Evolutionary conservation across 2,113 vertebrate species (phyloP).

Genomic region (Chrysemys picta): DNA sequence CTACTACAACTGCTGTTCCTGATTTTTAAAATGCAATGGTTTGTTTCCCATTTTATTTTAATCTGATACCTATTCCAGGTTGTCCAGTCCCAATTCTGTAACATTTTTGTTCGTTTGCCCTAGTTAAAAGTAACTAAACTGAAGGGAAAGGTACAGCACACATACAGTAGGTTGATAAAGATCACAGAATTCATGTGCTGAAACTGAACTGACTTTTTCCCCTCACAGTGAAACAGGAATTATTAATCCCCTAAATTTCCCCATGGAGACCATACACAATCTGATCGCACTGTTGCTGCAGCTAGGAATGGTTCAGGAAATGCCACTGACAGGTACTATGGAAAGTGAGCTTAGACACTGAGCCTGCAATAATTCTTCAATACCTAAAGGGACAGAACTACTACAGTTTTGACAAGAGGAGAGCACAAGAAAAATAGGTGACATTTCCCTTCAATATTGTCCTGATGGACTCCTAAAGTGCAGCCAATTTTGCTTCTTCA

Average conservation of each 20-base stretch:
- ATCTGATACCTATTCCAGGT: background rate
- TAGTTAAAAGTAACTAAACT: background rate
- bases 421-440: conserved; percentile 64
- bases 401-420: conserved; percentile 59
- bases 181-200: background rate
- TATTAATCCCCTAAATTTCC: background rate
- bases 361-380: conserved; percentile 43
- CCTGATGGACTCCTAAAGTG: conserved; percentile 40
- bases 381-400: conserved; percentile 30
- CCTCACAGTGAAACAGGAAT: background rate
- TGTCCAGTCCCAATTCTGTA: background rate
- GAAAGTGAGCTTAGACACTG: background rate
- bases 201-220: background rate
- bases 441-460: conserved; percentile 44
- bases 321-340: background rate
- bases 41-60: background rate
- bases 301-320: conserved; percentile 4
- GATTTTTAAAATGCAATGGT: background rate
- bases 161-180: background rate
- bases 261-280: background rate
- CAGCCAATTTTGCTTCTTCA: conserved; percentile 35
- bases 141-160: background rate
- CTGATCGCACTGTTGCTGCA: background rate
- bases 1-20: background rate
- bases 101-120: background rate